phyloP scores from a whole-genome alignment of 2,113 vertebrate species.

The Toxotes chatareus region DNA sequence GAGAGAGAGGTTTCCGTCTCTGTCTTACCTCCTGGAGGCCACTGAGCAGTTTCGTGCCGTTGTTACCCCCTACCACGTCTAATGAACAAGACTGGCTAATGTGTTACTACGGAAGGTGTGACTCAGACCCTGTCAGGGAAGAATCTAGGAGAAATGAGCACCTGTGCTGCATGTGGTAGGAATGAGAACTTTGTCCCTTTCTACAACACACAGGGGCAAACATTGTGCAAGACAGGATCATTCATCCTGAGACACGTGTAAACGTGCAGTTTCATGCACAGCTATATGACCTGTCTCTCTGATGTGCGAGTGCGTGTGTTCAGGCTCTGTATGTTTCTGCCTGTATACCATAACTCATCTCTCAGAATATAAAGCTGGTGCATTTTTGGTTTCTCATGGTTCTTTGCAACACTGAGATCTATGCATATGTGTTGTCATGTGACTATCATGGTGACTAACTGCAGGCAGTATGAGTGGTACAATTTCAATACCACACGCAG shows the following conservation, averaged over 20 bases:
- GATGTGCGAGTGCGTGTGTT: neutral
- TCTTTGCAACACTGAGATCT: neutral
- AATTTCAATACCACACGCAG: neutral
- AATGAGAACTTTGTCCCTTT: conserved; percentile 68
- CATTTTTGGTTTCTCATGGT: neutral
- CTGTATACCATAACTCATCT: neutral
- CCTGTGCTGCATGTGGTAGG: conserved; percentile 33
- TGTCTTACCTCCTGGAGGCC: neutral
- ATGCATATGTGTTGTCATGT: neutral
- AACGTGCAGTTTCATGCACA: neutral
- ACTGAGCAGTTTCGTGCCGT: neutral
- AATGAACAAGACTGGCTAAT: conserved; percentile 32
- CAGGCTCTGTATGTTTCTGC: neutral
- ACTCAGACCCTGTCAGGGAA: conserved; percentile 1
- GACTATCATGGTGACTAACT: neutral
- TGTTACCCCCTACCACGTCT: neutral
- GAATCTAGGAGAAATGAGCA: conserved; percentile 10
- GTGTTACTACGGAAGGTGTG: conserved; percentile 16
- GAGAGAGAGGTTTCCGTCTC: neutral
- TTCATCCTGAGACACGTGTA: conserved; percentile 24
- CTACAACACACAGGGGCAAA: conserved; percentile 18
- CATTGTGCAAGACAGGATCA: conserved; percentile 44
- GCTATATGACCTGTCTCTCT: neutral
- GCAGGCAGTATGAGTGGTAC: neutral
- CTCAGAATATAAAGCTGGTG: neutral